Conservation (phyloP, 35 echinoderm and acorn worm genomes). For the Heliocidaris erythrogramma region DNA sequence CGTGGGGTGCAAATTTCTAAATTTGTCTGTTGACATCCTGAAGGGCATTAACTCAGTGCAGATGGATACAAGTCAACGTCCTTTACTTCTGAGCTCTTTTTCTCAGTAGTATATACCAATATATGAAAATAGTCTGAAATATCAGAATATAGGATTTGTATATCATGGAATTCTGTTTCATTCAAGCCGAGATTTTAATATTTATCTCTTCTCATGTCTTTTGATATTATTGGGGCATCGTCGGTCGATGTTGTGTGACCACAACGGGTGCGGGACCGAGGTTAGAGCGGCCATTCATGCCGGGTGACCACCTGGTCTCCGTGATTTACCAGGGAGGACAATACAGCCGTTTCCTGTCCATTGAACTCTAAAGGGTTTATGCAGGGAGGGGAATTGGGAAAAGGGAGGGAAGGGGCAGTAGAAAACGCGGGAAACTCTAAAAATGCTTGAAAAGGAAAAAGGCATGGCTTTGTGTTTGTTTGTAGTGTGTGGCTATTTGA, state of each 20-base stretch:
- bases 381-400: not conserved
- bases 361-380: not conserved
- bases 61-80: not conserved
- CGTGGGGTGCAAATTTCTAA: no score
- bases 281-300: not conserved
- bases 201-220: not conserved
- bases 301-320: not conserved
- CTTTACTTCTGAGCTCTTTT: not conserved
- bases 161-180: not conserved
- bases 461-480: no score
- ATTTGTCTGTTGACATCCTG: no score
- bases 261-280: not conserved
- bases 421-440: not conserved
- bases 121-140: not conserved
- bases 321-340: not conserved
- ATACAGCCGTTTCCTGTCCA: not conserved
- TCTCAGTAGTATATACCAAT: not conserved
- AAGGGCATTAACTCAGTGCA: not conserved
- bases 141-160: not conserved
- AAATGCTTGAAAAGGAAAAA: not conserved
- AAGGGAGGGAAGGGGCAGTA: not conserved
- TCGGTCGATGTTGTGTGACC: not conserved
- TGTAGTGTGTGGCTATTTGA: no score
- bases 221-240: not conserved
- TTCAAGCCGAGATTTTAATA: constrained; percentile 12